Conservation (phyloP, 2,797 vertebrate genomes). For the Botia almorhae region DNA sequence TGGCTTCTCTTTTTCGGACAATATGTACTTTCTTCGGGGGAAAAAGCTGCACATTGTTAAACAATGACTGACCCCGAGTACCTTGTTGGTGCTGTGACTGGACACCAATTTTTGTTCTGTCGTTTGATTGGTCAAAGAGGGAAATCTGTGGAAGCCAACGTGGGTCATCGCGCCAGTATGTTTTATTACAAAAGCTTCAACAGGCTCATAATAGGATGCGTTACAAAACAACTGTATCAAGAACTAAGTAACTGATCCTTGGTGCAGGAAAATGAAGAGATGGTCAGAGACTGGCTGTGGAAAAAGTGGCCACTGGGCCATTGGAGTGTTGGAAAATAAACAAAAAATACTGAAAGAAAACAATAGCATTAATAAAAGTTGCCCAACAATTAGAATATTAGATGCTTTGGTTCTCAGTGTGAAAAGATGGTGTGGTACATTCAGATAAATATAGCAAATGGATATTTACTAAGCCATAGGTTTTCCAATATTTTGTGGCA, state of each 20-base stretch:
- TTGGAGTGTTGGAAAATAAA: neutral
- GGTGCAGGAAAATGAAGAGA: constrained; percentile 9
- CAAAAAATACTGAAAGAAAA: neutral
- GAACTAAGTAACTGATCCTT: constrained; percentile 10
- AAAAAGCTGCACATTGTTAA: neutral
- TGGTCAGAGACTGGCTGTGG: constrained; percentile 4
- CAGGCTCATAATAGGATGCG: too few species aligned
- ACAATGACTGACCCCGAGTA: neutral
- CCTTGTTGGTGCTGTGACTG: constrained; percentile 10
- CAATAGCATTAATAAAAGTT: constrained; percentile 57
- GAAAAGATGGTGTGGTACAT: constrained; percentile 65
- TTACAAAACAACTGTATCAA: neutral
- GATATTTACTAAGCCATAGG: constrained; percentile 82
- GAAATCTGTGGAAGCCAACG: neutral
- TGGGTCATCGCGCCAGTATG: neutral
- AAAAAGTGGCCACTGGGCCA: constrained; percentile 22
- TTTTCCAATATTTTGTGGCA: constrained; percentile 72
- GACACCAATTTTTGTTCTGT: neutral
- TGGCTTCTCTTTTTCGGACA: neutral
- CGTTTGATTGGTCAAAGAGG: constrained; percentile 10
- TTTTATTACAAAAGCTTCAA: neutral
- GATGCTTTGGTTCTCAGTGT: constrained; percentile 25
- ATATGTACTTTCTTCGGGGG: neutral
- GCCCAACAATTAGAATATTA: constrained; percentile 61
- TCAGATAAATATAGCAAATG: constrained; percentile 73